phyloP scores from a whole-genome alignment of 1,140 invertebrate genomes.

The Drosophila persimilis region DNA sequence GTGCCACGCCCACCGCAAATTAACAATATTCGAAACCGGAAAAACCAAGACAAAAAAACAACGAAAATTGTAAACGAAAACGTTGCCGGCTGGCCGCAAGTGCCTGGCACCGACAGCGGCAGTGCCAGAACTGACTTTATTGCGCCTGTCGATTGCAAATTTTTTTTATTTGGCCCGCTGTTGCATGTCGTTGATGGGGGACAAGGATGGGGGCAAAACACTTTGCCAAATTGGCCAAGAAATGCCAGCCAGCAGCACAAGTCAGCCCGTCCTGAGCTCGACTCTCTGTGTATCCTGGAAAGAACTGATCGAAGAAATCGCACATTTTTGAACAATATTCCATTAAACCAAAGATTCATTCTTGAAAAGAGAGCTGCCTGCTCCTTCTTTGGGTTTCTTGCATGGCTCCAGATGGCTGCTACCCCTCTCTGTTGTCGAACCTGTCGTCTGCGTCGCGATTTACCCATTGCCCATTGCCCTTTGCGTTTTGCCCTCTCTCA shows the following conservation, averaged over 20 bases:
- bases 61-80: slow-evolving; percentile 25
- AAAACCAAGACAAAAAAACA: slow-evolving; percentile 4
- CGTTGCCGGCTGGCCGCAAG: slow-evolving; percentile 45
- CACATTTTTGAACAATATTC: too few species aligned
- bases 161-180: slow-evolving; percentile 13
- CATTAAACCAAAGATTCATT: too few species aligned
- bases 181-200: slow-evolving; percentile 51
- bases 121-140: slow-evolving; percentile 53
- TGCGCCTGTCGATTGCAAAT: slow-evolving; percentile 73
- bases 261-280: slow-evolving; percentile 12
- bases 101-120: slow-evolving; percentile 60
- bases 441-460: slow-evolving; percentile 25
- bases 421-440: slow-evolving; percentile 5
- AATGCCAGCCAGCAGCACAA: slow-evolving; percentile 43
- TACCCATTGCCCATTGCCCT: slow-evolving; percentile 28
- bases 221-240: slow-evolving; percentile 77
- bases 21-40: slow-evolving; percentile 43
- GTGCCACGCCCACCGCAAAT: slow-evolving; percentile 55
- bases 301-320: too few species aligned
- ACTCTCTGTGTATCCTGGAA: too few species aligned
- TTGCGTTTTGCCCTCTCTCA: slow-evolving; percentile 26
- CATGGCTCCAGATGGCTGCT: slow-evolving; percentile 10
- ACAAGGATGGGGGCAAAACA: slow-evolving; percentile 46
- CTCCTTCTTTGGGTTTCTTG: neutral
- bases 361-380: neutral